These are phyloP conservation scores for Drusus annulatus DNA, from an alignment of 1,140 invertebrate genomes.

Conservation along the genomic window DNA sequence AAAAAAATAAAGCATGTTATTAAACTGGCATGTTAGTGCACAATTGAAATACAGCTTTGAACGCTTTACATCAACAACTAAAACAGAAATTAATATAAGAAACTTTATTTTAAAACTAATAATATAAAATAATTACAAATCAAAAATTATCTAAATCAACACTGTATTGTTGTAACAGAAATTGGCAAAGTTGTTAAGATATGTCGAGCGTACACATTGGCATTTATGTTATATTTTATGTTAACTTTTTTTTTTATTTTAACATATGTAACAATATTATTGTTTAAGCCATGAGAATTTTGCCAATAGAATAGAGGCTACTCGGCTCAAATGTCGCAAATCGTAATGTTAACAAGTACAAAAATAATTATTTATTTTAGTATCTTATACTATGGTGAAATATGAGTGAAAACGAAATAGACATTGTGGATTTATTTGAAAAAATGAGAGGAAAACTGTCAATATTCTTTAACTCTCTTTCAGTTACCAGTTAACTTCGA, in stretches of 20 bases:
- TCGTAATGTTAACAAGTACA: conserved; percentile 29
- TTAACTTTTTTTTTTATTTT: no score
- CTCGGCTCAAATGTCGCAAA: background rate
- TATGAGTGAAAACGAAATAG: background rate
- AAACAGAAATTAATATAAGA: conserved; percentile 33
- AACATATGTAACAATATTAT: no score
- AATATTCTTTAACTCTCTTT: no score
- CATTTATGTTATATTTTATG: conserved; percentile 1
- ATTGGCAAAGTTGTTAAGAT: conserved; percentile 1
- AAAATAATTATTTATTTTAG: conserved; percentile 36
- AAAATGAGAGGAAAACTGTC: no score
- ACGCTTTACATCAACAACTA: background rate
- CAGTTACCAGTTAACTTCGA: no score
- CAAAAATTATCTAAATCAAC: conserved; percentile 37
- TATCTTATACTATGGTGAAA: conserved; percentile 32
- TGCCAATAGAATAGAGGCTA: background rate
- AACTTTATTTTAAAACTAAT: conserved; percentile 33
- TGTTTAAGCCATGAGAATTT: background rate
- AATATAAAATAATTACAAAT: conserved; percentile 32
- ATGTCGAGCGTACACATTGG: background rate
- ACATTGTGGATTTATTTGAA: no score
- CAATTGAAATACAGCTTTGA: background rate
- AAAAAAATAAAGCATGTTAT: conserved; percentile 1
- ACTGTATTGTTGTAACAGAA: conserved; percentile 30
- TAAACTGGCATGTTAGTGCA: background rate